phyloP scores from a whole-genome alignment of 2,113 vertebrate species.

The Lycocorax pyrrhopterus region DNA sequence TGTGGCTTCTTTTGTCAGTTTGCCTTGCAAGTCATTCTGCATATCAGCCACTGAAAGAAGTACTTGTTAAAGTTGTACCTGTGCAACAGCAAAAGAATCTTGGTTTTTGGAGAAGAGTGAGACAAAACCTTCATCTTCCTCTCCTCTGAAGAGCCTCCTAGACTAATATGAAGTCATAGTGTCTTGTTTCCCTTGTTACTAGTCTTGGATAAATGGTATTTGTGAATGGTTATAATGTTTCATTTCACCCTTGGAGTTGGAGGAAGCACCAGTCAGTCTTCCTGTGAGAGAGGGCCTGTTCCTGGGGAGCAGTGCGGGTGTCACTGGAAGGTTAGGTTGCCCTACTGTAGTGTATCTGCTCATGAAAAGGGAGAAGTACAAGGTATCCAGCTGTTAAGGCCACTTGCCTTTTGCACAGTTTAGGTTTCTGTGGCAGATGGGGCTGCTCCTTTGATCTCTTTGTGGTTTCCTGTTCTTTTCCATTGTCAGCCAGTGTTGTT shows the following conservation, averaged over 20 bases:
- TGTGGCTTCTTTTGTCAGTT: not conserved
- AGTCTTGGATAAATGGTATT: not conserved
- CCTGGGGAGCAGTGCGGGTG: not conserved
- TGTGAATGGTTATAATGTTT: not conserved
- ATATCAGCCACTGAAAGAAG: not conserved
- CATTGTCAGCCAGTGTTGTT: not conserved
- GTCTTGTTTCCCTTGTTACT: not conserved
- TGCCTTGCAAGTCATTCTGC: not conserved
- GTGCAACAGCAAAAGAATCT: not conserved
- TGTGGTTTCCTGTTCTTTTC: not conserved
- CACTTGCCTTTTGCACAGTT: not conserved
- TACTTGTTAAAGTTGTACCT: not conserved
- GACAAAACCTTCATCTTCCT: not conserved
- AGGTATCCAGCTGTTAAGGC: not conserved
- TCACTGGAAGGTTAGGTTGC: not conserved
- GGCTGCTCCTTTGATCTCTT: not conserved
- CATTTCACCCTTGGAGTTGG: not conserved
- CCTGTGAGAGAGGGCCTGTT: not conserved
- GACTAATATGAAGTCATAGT: rapidly evolving
- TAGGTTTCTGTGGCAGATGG: not conserved
- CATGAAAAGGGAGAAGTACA: not conserved
- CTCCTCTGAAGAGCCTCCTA: not conserved
- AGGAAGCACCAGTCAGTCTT: not conserved
- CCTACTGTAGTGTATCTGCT: not conserved
- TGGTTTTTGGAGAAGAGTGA: not conserved